Percentiles rank a stretch among this genome's conserved stretches.
These are phyloP conservation scores for Stenodema calcarata DNA, from an alignment of 2,888 invertebrate genomes.

Conservation along the genomic window DNA sequence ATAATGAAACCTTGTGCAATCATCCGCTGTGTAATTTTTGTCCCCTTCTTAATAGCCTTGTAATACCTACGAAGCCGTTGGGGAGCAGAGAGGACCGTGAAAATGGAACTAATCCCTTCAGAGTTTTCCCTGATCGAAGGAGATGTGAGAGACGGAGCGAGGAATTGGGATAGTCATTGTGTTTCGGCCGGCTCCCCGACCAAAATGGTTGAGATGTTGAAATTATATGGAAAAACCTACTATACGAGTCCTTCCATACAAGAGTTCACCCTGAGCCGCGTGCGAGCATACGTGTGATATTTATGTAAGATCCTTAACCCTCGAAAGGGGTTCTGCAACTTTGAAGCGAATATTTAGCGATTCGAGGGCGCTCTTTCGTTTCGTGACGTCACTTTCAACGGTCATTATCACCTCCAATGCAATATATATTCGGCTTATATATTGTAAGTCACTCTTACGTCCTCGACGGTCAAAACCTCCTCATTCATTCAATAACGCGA, in stretches of 20 bases:
- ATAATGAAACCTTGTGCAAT: background rate
- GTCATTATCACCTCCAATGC: background rate
- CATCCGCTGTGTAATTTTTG: background rate
- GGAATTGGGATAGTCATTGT: background rate
- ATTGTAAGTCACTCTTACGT: no score
- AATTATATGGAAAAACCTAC: background rate
- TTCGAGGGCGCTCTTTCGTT: background rate
- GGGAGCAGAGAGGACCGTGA: background rate
- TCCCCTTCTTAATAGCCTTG: background rate
- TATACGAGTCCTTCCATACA: background rate
- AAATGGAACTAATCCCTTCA: conserved; percentile 13
- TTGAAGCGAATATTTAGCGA: background rate
- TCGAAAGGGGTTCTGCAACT: background rate
- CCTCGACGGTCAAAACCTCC: no score
- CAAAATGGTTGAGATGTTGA: background rate
- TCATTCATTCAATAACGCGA: no score
- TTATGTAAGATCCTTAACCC: background rate
- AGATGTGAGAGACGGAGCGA: background rate
- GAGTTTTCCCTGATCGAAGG: background rate
- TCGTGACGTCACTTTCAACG: background rate
- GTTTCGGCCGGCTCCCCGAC: background rate
- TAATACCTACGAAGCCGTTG: background rate
- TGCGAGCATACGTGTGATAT: background rate
- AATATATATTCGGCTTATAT: background rate
- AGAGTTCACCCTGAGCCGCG: background rate